Evolutionary conservation across 23 tunicate species (phyloP), one percentile per base, ranked within the genome.

Genomic region (Oikopleura vanhoeffeni): DNA sequence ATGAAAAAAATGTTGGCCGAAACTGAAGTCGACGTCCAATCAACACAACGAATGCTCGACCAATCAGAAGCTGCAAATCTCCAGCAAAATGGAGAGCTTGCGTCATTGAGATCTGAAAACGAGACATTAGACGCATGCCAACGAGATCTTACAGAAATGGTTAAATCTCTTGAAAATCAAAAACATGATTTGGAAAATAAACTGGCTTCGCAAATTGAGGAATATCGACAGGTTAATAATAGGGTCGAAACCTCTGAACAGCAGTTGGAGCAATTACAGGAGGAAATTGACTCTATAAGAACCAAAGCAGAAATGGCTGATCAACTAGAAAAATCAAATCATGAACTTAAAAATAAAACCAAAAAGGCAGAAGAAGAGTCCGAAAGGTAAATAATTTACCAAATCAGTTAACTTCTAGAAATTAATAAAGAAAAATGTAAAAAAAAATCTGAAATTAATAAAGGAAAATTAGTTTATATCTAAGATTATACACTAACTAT

Each of bases 91-190:
- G 79, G 79, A 38, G 79, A 71, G 32, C 4, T 71, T 28, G 32
- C 3, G 4, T 18, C 34, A 18, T 24, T 71, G 35, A 33, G 35
- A 38, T 71, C 79, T 33, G 79, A 71, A 38, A 71, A 71, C 38
- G 79, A 71, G 2, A 71, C 79, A 38, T 30, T 71, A 71, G 79
- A 71, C 79, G 35, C 79, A 2, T 71, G 79, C 38, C 79, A 71
- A 71, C 27, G 35, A 28, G 79, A 71, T 38, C 79, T 71, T 3
- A 71, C 79, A 28, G 79, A 71, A 4, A 71, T 71, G 79, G 79
- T 71, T 32, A 71, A 71, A 71, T 13, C 27, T 2, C 79, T 71
- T 3, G 79, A 71, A 32, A 38, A 71, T 4, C 79, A 71, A 32
- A 71, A 71, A 71, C 27, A 18, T 3, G 27, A 18, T 4, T 32